Evolutionary conservation across 2,888 invertebrate species (phyloP), one percentile per base, ranked within the genome.

Genomic region (Chrysina gloriosa): DNA sequence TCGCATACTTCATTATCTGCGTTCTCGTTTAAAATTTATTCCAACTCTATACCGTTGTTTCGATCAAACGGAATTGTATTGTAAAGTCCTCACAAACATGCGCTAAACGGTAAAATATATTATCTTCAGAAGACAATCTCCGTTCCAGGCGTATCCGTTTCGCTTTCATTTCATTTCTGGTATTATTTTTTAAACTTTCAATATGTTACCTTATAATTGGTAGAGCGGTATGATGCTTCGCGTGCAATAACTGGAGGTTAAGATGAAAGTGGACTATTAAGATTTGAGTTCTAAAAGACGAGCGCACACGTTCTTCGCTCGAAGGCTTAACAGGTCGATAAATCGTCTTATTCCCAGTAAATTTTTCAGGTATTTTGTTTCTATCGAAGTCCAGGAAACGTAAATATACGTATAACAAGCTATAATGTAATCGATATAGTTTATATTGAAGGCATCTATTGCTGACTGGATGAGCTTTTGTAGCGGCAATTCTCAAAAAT

Each of bases 221-320:
- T 7, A 19, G 23, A 4, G 56, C 36, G 36, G 39, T 56, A 56
- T 56, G 36, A 56, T 21, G 11, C 56, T 7, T 36, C 23, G 36
- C 56, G 36, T 56, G 56, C 23, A 21, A 56, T 56, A 56, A 36
- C 56, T 39, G 23, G 36, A 56, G 56, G 56, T 56, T 36, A 56
- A 56, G 56, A 56, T 56, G 36, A 56, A 56, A 56, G 56, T 36
- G 36, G 36, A 23, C 21, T n/a, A 56, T 56, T 36, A 56, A 56
- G 56, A 56, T 56, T 36, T 56, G 14, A 56, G 23, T 19, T 31
- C 34, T 34, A 31, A 19, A 52, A 31, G 52, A 31, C 16, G 31
- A 52, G 16, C n/a, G 34, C 56, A 36, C 56, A 56, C 56, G 56
- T 56, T 56, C 52, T 29, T 11, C 21, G 36, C 56, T 21, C 36